Conservation (phyloP, 2,113 vertebrate species). For the Chitala chitala region DNA sequence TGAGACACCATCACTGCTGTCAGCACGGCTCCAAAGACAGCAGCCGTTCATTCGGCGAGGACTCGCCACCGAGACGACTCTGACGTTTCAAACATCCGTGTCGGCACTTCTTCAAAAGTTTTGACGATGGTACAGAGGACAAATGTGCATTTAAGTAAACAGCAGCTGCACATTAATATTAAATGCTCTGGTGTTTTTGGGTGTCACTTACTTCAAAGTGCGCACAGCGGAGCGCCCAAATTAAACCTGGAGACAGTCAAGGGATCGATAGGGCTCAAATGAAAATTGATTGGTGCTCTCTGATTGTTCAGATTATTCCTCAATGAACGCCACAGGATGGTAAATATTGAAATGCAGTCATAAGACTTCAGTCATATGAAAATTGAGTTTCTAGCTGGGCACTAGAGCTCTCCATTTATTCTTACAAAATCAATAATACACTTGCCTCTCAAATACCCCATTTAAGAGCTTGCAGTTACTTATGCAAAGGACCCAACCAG, state of each 20-base stretch:
- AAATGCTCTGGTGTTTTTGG: slow-evolving; percentile 58
- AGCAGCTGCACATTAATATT: slow-evolving; percentile 48
- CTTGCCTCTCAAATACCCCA: slow-evolving; percentile 14
- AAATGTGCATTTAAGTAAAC: slow-evolving; percentile 48
- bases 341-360: slow-evolving; percentile 60
- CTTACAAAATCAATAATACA: slow-evolving; percentile 15
- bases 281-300: slow-evolving; percentile 58
- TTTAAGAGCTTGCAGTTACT: slow-evolving; percentile 5
- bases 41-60: neutral
- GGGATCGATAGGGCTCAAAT: slow-evolving; percentile 61
- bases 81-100: neutral
- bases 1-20: slow-evolving; percentile 3
- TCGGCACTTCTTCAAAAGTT: neutral
- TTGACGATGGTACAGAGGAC: neutral
- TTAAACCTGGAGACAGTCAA: slow-evolving; percentile 53
- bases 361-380: slow-evolving; percentile 48
- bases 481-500: neutral
- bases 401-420: slow-evolving; percentile 11
- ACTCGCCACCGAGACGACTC: neutral
- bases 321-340: slow-evolving; percentile 45
- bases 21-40: neutral
- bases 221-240: slow-evolving; percentile 33
- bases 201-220: slow-evolving; percentile 58
- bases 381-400: slow-evolving; percentile 21
- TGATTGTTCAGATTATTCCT: slow-evolving; percentile 64